Conservation (phyloP, 2,113 vertebrate species). For the Ceyx melanurus region DNA sequence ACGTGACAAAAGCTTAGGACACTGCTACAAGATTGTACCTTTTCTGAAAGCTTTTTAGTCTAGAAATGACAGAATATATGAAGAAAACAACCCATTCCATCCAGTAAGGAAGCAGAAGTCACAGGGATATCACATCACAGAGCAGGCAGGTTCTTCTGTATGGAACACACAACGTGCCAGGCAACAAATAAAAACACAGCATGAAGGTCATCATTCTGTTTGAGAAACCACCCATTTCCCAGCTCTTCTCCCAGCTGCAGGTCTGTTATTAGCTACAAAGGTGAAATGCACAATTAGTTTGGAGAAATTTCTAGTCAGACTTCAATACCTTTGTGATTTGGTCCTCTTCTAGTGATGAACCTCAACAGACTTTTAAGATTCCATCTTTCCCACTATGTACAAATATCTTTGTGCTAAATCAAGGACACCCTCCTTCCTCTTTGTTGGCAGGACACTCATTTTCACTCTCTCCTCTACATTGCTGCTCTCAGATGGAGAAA, state of each 20-base stretch:
- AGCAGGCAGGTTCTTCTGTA: neutral
- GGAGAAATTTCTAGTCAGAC: neutral
- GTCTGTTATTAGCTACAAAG: neutral
- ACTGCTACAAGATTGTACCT: neutral
- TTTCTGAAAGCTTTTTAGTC: neutral
- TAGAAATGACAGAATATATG: neutral
- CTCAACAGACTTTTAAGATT: neutral
- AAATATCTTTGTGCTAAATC: neutral
- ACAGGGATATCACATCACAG: neutral
- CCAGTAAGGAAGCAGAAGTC: neutral
- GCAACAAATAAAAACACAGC: neutral
- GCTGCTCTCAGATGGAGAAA: neutral
- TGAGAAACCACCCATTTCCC: neutral
- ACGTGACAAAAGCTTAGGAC: neutral
- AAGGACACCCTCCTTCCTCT: neutral
- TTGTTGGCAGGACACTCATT: neutral
- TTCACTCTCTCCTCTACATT: neutral
- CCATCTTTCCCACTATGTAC: neutral
- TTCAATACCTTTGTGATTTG: neutral
- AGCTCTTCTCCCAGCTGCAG: neutral
- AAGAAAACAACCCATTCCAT: neutral
- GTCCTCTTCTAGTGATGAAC: neutral
- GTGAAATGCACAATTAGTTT: neutral
- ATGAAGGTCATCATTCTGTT: fast-evolving
- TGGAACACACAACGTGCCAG: neutral